phyloP scores from a whole-genome alignment of 1,140 invertebrate species.

The Drosophila prosaltans region DNA sequence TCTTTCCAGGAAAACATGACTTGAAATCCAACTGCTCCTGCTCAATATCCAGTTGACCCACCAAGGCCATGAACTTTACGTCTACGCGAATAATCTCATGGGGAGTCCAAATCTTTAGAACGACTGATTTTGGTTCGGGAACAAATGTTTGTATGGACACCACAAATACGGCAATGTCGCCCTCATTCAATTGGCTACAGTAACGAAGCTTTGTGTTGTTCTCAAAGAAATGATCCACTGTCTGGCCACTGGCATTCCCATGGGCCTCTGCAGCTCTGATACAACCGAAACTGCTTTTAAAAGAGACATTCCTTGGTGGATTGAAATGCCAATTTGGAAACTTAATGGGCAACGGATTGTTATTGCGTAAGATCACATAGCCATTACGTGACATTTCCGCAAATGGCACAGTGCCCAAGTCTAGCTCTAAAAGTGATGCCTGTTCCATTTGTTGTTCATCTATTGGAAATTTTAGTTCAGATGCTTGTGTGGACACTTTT shows the following conservation, averaged over 20 bases:
- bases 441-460: not conserved
- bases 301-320: constrained; percentile 66
- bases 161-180: constrained; percentile 87
- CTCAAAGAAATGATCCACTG: constrained; percentile 11
- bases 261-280: constrained; percentile 1
- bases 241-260: constrained; percentile 1
- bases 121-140: constrained; percentile 88
- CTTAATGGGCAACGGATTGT: constrained; percentile 75
- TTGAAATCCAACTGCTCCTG: constrained; percentile 89
- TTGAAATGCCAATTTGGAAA: constrained; percentile 73
- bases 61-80: constrained; percentile 86
- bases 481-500: constrained; percentile 61
- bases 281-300: constrained; percentile 63
- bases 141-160: constrained; percentile 88
- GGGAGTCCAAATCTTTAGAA: constrained; percentile 89
- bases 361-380: constrained; percentile 68
- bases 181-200: constrained; percentile 47
- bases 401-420: constrained; percentile 74
- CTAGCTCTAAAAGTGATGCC: constrained; percentile 41
- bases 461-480: constrained; percentile 20
- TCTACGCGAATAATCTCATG: constrained; percentile 88
- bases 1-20: constrained; percentile 92
- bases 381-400: constrained; percentile 67
- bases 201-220: constrained; percentile 37
- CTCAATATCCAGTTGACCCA: constrained; percentile 86